phyloP scores from a whole-genome alignment of 2,888 invertebrate species.

The Stenodema calcarata region DNA sequence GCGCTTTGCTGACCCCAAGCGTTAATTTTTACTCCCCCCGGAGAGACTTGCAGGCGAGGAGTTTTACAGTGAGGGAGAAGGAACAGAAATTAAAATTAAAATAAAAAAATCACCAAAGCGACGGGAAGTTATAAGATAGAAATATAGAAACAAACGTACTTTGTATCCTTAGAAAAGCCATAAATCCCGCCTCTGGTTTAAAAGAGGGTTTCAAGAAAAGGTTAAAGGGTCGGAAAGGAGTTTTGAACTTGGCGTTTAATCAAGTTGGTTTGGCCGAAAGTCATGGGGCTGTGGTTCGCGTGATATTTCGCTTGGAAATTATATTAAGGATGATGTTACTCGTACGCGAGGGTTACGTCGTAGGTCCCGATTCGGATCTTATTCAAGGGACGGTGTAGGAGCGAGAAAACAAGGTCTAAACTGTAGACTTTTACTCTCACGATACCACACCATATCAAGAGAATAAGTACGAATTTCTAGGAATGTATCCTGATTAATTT shows the following conservation, averaged over 20 bases:
- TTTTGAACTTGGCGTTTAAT: neutral
- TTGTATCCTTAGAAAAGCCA: neutral
- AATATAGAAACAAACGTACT: conserved; percentile 39
- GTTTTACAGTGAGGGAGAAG: neutral
- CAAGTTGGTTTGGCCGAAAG: neutral
- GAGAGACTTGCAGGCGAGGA: conserved; percentile 26
- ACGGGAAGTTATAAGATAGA: neutral
- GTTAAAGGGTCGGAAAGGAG: neutral
- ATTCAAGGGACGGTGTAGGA: too few relatives aligned
- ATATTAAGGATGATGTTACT: too few relatives aligned
- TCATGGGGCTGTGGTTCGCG: neutral
- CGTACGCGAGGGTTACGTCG: too few relatives aligned
- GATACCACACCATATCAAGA: too few relatives aligned
- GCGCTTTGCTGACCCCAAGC: conserved; percentile 3
- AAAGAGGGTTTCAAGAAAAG: neutral
- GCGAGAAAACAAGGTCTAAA: too few relatives aligned
- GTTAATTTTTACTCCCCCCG: conserved; percentile 4
- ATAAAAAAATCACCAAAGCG: neutral
- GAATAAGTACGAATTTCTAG: too few relatives aligned
- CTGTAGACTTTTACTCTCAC: too few relatives aligned
- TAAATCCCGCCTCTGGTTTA: neutral
- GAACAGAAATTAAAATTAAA: neutral
- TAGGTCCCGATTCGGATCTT: too few relatives aligned
- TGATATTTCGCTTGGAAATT: conserved; percentile 2
- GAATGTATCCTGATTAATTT: too few relatives aligned